Evolutionary conservation across 1,140 invertebrate genomes (phyloP).

Genomic region (Brachionus paranguensis): DNA sequence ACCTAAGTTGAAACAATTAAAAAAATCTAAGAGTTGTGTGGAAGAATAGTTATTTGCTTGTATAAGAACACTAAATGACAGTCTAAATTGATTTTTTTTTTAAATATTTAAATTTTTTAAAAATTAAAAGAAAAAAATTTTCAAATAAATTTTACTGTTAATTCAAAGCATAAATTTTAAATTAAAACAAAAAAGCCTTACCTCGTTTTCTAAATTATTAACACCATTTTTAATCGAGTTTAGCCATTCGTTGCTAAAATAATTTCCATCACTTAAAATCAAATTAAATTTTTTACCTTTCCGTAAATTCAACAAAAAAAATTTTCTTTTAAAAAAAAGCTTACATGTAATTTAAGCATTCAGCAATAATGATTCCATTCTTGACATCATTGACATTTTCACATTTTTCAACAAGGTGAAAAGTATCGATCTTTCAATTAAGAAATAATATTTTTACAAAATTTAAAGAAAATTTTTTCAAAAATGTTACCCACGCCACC

Average conservation of each 20-base stretch:
- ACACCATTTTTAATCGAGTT: neutral
- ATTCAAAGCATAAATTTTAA: neutral
- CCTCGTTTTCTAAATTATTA: neutral
- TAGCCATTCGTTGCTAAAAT: neutral
- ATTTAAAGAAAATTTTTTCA: neutral
- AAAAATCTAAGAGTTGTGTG: too few relatives aligned
- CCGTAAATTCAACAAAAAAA: too few relatives aligned
- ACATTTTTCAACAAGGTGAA: conserved; percentile 1
- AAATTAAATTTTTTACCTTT: conserved; percentile 38
- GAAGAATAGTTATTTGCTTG: too few relatives aligned
- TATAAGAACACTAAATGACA: too few relatives aligned
- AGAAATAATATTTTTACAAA: neutral
- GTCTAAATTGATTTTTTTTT: too few relatives aligned
- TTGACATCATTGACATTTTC: neutral
- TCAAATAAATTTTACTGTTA: too few relatives aligned
- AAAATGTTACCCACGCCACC: neutral
- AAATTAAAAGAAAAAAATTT: too few relatives aligned
- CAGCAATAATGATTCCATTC: conserved; percentile 1
- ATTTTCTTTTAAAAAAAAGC: too few relatives aligned
- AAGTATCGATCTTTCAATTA: conserved; percentile 4
- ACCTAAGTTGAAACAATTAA: too few relatives aligned
- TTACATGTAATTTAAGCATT: conserved; percentile 34
- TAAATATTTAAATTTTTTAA: too few relatives aligned
- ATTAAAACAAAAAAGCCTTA: neutral
- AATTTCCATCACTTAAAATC: neutral